Percentiles rank a stretch among this genome's conserved stretches.
Evolutionary conservation across 2,113 vertebrate species (phyloP).

Genomic region (Erythrocercus mccallii): DNA sequence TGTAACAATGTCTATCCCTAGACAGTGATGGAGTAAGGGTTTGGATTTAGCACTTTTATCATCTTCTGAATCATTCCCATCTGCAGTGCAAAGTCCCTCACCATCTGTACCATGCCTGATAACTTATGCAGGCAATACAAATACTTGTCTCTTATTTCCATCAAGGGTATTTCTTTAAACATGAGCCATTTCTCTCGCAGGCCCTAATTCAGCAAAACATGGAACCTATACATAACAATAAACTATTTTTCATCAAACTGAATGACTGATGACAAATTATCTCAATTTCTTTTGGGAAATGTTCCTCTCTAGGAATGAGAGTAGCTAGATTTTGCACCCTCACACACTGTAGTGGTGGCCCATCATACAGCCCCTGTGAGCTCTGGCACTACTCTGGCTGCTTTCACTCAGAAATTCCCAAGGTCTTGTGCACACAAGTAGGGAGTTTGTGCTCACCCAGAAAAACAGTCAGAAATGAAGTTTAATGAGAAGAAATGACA

Average conservation of each 20-base stretch:
- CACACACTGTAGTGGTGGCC: not conserved
- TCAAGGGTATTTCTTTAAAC: not conserved
- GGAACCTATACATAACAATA: not conserved
- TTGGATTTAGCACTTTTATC: conserved; percentile 52
- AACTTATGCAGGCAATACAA: conserved; percentile 21
- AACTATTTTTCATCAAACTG: not conserved
- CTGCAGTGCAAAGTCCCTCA: conserved; percentile 48
- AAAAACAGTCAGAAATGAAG: not conserved
- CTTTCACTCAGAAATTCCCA: not conserved
- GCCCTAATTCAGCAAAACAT: not conserved
- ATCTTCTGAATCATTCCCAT: conserved; percentile 54
- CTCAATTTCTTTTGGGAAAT: not conserved
- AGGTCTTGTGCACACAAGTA: not conserved
- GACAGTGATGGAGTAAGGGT: not conserved
- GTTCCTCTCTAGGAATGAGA: not conserved
- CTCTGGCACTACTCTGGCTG: not conserved
- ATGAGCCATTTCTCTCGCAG: not conserved
- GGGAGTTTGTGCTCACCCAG: not conserved
- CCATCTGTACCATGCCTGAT: conserved; percentile 41
- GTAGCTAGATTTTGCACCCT: not conserved
- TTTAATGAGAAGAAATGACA: not conserved
- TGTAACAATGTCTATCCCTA: conserved; percentile 13
- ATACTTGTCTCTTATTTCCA: not conserved
- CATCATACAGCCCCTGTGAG: not conserved
- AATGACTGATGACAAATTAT: not conserved